Evolutionary conservation across 2,888 invertebrate species (phyloP).

Genomic region (Perizoma flavofasciatum): DNA sequence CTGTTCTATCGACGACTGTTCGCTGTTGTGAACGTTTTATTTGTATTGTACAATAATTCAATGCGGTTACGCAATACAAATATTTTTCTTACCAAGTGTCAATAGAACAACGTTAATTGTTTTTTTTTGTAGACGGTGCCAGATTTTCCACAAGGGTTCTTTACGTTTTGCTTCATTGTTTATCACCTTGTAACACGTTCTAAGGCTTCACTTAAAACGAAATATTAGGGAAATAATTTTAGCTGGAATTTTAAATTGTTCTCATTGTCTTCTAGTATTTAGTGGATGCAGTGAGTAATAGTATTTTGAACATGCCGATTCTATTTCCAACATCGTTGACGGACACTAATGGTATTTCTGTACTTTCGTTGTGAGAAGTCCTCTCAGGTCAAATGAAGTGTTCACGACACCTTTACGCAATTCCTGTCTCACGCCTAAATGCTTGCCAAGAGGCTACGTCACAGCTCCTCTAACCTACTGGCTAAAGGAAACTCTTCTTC

Average conservation of each 20-base stretch:
- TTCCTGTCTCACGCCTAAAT: constrained; percentile 72
- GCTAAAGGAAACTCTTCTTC: constrained; percentile 62
- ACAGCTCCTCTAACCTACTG: constrained; percentile 57
- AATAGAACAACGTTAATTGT: constrained; percentile 32
- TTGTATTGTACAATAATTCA: constrained; percentile 20
- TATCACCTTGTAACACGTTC: not conserved
- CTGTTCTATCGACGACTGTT: constrained; percentile 44
- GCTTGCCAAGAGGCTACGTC: constrained; percentile 75
- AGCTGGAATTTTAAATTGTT: constrained; percentile 4
- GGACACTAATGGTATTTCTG: constrained; percentile 72
- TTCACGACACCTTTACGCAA: constrained; percentile 79
- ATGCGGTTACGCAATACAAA: constrained; percentile 28
- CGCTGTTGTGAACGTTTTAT: constrained; percentile 40
- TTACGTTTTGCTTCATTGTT: constrained; percentile 22
- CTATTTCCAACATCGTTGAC: constrained; percentile 67
- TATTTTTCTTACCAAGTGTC: constrained; percentile 29
- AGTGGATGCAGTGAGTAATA: constrained; percentile 38
- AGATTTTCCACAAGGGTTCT: constrained; percentile 27
- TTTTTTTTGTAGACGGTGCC: constrained; percentile 30
- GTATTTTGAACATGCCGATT: constrained; percentile 52
- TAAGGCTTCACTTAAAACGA: no score
- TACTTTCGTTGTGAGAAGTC: constrained; percentile 71
- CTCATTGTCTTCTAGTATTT: constrained; percentile 14
- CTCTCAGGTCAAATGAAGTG: constrained; percentile 67
- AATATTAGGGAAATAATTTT: no score